Conservation (phyloP, 2,797 vertebrate species). For the Enteromius treurensis region DNA sequence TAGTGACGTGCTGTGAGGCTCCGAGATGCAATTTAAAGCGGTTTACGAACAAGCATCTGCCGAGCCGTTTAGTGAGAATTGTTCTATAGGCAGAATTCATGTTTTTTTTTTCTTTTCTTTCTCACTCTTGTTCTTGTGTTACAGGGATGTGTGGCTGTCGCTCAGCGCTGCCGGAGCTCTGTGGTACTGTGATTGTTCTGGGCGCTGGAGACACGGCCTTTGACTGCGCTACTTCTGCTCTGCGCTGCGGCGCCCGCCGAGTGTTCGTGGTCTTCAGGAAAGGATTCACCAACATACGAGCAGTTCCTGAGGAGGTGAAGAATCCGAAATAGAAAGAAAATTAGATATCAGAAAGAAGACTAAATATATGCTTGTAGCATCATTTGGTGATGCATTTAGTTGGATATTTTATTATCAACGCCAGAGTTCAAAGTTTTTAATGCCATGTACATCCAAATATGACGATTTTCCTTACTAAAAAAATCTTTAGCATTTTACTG, state of each 20-base stretch:
- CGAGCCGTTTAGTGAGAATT: conserved; percentile 80
- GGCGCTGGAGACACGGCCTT: conserved; percentile 96
- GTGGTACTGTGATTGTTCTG: conserved; percentile 87
- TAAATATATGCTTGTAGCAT: neutral
- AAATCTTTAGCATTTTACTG: neutral
- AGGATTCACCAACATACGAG: conserved; percentile 92
- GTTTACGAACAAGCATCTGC: conserved; percentile 80
- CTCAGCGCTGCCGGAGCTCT: conserved; percentile 81
- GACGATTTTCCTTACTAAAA: neutral
- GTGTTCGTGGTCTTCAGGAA: conserved; percentile 92
- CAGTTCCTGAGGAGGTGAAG: conserved; percentile 94
- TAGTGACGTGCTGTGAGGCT: conserved; percentile 80
- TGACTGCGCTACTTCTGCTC: conserved; percentile 94
- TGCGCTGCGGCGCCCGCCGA: conserved; percentile 89
- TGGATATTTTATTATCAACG: neutral
- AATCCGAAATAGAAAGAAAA: neutral
- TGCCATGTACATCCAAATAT: neutral
- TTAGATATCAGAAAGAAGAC: neutral
- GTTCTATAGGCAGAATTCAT: conserved; percentile 64
- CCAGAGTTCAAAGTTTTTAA: neutral
- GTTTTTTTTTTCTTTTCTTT: too few relatives aligned
- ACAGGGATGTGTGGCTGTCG: conserved; percentile 90
- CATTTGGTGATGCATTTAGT: neutral
- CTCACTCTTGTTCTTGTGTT: conserved; percentile 15
- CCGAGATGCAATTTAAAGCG: conserved; percentile 84